Evolutionary conservation across 1,140 invertebrate genomes (phyloP), one percentile per base, ranked within the genome.

Genomic region (Coelopa frigida): DNA sequence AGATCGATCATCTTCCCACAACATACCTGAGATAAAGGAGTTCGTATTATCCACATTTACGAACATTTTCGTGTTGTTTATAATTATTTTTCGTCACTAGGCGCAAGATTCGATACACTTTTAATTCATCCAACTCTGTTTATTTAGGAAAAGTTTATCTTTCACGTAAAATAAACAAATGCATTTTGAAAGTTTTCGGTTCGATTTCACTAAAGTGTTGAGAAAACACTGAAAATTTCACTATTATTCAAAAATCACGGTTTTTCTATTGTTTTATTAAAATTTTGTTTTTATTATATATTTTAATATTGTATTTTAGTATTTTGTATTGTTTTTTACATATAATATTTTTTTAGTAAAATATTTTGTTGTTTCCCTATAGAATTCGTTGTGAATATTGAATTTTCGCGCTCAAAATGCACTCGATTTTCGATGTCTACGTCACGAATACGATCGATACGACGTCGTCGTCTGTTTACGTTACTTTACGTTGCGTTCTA

Each of bases 21-120:
- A 29, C n/a, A 29, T 61, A 67, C 63, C 63, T 63, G 63, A 66
- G 58, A 67, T 61, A 22, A 67, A 66, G 20, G 60, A 51, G 41
- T 66, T 67, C 31, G 59, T 50, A 46, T 61, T 66, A 63, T 67
- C 63, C 62, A 66, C 54, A 36, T 62, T 57, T n/a, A 63, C 52
- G 54, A 67, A 67, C 63, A 67, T 66, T 47, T 57, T 66, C 7
- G 27, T 48, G 15, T 17, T 43, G 44, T 29, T n/a, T n/a, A n/a
- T n/a, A n/a, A n/a, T n/a, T n/a, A n/a, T n/a, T n/a, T n/a, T n/a
- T n/a, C n/a, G n/a, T n/a, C n/a, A n/a, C n/a, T n/a, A n/a, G n/a
- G n/a, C n/a, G n/a, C n/a, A n/a, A n/a, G n/a, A n/a, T n/a, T n/a
- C n/a, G n/a, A n/a, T n/a, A n/a, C n/a, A n/a, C n/a, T n/a, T n/a